Base-by-base conservation (phyloP, 2,113 vertebrate genomes). In the Ammodytes marinus region DNA sequence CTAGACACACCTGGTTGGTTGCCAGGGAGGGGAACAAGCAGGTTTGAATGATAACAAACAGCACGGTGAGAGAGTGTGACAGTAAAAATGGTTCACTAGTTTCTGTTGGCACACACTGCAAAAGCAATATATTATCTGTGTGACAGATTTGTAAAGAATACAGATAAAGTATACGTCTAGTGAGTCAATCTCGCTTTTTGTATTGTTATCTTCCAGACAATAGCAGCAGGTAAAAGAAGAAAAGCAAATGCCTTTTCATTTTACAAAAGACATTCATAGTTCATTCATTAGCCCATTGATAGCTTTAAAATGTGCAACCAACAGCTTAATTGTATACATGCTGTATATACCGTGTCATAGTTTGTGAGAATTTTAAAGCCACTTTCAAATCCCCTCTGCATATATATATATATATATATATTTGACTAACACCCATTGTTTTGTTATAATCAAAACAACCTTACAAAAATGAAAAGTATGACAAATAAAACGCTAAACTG, bases 1-100 rank as follows among this genome's bases (percentile, higher is more conserved):
- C 84, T 40, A 37, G 87, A 77, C 87, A 90, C 89, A 91, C 91
- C 93, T 88, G 79, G 72, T 60, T 40, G 10, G 88, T 88, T 92
- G 77, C 83, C 57, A 83, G 83, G 93, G 85, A 79, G 73, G 49
- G 43, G 61, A 63, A 80, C 11, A 74, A 77, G 63, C 67, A 81
- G 60, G 50, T 84, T 86, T 90, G 64, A 85, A 88, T 80, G 86
- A 89, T 84, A 85, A 91, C 76, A 90, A 89, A 86, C 72, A 74
- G 46, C 46, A 49, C 43, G 14, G 37, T 14, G n/a, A 57, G 74
- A 64, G 71, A 52, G 40, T 61, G 14, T 74, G 77, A 79, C 14
- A 1, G 69, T 61, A 35, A 76, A 27, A 83, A 80, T 6, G n/a
- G 71, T 79, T 7, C 17, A 49, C 64, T 60, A 67, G 84, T 93